phyloP scores from a whole-genome alignment of 92 coral and sea anemone species.

The Anthopleura xanthogrammica region DNA sequence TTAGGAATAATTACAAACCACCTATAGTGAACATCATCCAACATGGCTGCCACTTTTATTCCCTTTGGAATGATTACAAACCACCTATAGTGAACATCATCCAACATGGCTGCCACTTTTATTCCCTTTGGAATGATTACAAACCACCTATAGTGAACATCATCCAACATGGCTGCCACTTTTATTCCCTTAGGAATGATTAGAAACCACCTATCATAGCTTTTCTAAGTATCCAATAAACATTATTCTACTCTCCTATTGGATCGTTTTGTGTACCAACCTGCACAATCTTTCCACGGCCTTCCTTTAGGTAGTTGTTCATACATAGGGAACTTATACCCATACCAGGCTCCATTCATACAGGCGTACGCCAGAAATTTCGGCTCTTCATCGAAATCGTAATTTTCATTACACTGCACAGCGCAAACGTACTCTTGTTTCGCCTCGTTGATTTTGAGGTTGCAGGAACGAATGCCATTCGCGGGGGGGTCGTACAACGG shows the following conservation, averaged over 20 bases:
- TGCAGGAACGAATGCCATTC: conserved; percentile 69
- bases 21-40: no score
- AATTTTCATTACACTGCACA: conserved; percentile 53
- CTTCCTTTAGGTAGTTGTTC: conserved; percentile 18
- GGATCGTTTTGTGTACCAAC: conserved; percentile 23
- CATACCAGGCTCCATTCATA: conserved; percentile 61
- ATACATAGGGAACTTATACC: conserved; percentile 38
- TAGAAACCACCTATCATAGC: not conserved
- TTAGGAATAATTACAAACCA: no score
- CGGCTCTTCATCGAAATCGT: conserved; percentile 47
- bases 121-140: no score
- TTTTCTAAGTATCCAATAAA: not conserved
- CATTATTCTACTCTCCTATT: no score
- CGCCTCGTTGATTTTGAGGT: conserved; percentile 40
- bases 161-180: no score
- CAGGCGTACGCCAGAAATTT: conserved; percentile 56
- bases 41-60: no score
- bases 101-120: no score
- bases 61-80: no score
- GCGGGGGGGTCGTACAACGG: conserved; percentile 62
- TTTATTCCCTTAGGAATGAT: not conserved
- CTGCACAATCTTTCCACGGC: conserved; percentile 75
- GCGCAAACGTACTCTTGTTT: conserved; percentile 56
- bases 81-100: no score
- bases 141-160: no score